phyloP scores from a whole-genome alignment of 2,797 vertebrate species.

The Micropoecilia bifurca region DNA sequence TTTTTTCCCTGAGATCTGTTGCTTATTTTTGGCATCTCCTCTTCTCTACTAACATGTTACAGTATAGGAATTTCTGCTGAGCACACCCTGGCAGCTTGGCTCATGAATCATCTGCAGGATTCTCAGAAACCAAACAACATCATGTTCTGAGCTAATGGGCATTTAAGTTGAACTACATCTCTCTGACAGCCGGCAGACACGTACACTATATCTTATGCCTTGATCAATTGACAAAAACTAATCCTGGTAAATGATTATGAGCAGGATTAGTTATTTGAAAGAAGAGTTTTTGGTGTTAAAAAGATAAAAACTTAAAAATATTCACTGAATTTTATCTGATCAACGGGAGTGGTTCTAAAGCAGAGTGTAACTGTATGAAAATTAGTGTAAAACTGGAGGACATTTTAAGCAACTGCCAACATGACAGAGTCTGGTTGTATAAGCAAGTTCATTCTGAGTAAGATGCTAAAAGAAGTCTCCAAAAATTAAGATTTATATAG shows the following conservation, averaged over 20 bases:
- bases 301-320: not conserved
- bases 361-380: not conserved
- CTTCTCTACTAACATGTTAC: conserved; percentile 4
- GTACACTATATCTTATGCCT: conserved; percentile 1
- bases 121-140: conserved; percentile 7
- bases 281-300: not conserved
- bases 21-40: conserved; percentile 6
- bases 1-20: not conserved
- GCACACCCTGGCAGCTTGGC: not conserved
- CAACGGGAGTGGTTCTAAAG: not conserved
- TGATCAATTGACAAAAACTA: not conserved
- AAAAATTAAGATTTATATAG: not conserved
- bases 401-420: not conserved
- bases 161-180: not conserved
- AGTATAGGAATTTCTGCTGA: conserved; percentile 16
- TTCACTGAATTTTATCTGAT: not conserved
- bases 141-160: conserved; percentile 1
- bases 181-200: not conserved
- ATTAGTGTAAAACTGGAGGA: not conserved
- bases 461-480: not conserved
- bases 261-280: not conserved
- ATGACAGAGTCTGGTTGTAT: not conserved
- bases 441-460: not conserved
- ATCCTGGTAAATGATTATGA: not conserved
- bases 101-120: conserved; percentile 21